Evolutionary conservation across 2,888 invertebrate species (phyloP).

Genomic region (Brachylomia viminalis): DNA sequence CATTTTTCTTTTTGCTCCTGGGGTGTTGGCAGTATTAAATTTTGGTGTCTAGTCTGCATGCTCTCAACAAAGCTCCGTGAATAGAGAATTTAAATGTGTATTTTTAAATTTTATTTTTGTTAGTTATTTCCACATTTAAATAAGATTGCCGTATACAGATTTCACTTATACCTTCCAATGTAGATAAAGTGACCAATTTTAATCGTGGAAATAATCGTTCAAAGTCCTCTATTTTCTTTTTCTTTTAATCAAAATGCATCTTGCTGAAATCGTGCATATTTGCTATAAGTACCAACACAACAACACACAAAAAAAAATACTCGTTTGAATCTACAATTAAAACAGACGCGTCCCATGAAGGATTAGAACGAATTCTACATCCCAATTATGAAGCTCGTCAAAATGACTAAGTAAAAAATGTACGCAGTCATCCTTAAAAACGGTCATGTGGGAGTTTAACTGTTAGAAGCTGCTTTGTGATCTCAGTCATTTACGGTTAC

Average conservation of each 20-base stretch:
- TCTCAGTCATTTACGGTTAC: neutral
- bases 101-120: neutral
- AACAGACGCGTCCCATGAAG: conserved; percentile 52
- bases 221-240: neutral
- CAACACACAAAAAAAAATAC: conserved; percentile 9
- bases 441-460: conserved; percentile 38
- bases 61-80: neutral
- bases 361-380: conserved; percentile 47
- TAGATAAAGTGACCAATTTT: neutral
- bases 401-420: conserved; percentile 56
- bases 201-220: neutral
- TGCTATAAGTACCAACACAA: neutral
- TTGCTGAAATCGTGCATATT: no score
- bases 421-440: conserved; percentile 60
- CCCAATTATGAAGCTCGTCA: conserved; percentile 57
- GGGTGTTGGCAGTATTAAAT: neutral
- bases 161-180: neutral
- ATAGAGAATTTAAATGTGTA: neutral
- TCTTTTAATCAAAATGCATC: neutral
- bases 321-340: conserved; percentile 33
- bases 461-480: neutral
- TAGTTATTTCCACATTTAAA: neutral
- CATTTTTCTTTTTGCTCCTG: conserved; percentile 12
- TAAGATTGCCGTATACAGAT: neutral
- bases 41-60: neutral